Evolutionary conservation across 2,797 vertebrate genomes (phyloP).

Genomic region (Cynopterus sphinx): DNA sequence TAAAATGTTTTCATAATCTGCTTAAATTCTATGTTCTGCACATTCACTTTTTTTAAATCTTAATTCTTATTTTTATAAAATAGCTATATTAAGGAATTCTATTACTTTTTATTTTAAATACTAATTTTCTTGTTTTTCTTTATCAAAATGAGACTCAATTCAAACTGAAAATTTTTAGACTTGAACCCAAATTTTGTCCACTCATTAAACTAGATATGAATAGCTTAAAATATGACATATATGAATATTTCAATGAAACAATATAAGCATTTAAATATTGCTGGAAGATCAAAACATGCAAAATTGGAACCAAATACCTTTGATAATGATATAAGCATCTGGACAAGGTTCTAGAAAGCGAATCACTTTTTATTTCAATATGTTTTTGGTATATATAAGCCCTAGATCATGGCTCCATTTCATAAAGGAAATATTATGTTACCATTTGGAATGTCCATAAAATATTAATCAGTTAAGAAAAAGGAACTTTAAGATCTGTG

Average conservation of each 20-base stretch:
- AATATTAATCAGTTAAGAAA: neutral
- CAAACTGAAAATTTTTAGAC: constrained; percentile 6
- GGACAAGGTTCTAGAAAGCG: neutral
- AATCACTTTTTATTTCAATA: neutral
- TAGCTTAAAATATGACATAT: neutral
- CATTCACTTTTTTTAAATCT: neutral
- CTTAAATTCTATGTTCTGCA: neutral
- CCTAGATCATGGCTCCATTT: neutral
- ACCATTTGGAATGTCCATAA: neutral
- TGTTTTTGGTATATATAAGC: neutral
- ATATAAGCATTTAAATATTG: neutral
- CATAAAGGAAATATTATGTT: neutral
- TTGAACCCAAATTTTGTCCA: neutral
- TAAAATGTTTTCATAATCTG: neutral
- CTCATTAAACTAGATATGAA: neutral
- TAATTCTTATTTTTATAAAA: neutral
- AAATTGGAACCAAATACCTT: neutral
- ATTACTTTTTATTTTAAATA: neutral
- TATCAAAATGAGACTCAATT: neutral
- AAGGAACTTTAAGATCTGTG: neutral
- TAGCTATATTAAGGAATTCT: neutral
- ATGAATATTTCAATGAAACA: neutral
- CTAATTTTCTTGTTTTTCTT: neutral
- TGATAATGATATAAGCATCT: neutral
- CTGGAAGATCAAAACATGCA: neutral